Evolutionary conservation across 2,888 invertebrate species (phyloP).

Genomic region (Trichopria drosophilae): DNA sequence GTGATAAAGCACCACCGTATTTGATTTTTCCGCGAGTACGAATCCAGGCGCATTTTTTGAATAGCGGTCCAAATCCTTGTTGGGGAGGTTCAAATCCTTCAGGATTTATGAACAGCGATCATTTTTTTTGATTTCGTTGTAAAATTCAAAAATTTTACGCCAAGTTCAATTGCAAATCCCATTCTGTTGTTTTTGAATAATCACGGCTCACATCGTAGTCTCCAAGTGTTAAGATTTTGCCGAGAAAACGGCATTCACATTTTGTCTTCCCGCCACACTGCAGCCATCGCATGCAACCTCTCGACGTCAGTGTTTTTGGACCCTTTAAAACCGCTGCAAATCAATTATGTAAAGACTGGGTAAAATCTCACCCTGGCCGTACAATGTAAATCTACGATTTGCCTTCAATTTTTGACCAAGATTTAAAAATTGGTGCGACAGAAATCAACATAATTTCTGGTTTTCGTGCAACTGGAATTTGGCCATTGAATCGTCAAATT

Average conservation of each 20-base stretch:
- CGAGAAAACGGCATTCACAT: conserved; percentile 28
- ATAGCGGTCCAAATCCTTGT: conserved; percentile 23
- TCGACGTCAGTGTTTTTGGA: conserved; percentile 23
- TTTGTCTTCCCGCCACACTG: conserved; percentile 32
- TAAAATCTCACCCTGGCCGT: conserved; percentile 37
- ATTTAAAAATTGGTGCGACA: too few relatives aligned
- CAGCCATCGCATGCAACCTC: too few relatives aligned
- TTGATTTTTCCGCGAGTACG: conserved; percentile 32
- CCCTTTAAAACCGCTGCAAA: conserved; percentile 32
- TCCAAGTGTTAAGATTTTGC: conserved; percentile 26
- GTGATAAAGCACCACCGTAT: conserved; percentile 23
- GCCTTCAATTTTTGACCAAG: not conserved
- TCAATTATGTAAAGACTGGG: conserved; percentile 39
- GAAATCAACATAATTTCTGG: too few relatives aligned
- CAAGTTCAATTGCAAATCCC: conserved; percentile 25
- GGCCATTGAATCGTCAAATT: too few relatives aligned
- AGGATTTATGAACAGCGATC: too few relatives aligned
- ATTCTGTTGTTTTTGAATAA: conserved; percentile 30
- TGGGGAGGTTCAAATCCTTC: too few relatives aligned
- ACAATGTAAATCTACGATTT: conserved; percentile 34
- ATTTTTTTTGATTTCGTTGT: conserved; percentile 31
- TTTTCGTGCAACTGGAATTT: too few relatives aligned
- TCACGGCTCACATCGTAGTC: conserved; percentile 30
- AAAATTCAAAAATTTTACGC: conserved; percentile 30
- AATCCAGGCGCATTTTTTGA: conserved; percentile 28